phyloP scores from a whole-genome alignment of 1,140 invertebrate species.

The Myzus persicae region DNA sequence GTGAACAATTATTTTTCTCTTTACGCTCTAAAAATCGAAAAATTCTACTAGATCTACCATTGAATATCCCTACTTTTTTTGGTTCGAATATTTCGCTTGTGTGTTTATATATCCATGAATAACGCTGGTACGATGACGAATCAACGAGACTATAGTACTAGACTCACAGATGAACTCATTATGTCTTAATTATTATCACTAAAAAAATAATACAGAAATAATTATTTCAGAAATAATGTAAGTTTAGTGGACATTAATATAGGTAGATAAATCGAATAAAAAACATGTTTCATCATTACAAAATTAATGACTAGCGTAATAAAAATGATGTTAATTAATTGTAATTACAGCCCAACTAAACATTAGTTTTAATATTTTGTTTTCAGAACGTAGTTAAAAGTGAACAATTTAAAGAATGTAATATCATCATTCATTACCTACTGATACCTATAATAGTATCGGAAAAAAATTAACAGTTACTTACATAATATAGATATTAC shows the following conservation, averaged over 20 bases:
- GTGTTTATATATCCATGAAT: not conserved
- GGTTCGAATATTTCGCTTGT: not conserved
- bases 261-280: no score
- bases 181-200: conserved; percentile 3
- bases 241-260: not conserved
- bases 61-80: not conserved
- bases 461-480: not conserved
- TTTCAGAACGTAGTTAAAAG: not conserved
- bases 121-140: not conserved
- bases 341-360: not conserved
- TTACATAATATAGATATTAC: no score
- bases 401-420: not conserved
- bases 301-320: not conserved
- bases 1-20: conserved; percentile 13
- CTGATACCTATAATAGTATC: not conserved
- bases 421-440: not conserved
- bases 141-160: conserved; percentile 19
- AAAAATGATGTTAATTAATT: not conserved
- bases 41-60: not conserved
- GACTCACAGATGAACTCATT: not conserved
- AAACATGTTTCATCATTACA: not conserved
- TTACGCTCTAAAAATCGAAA: conserved; percentile 47
- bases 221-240: not conserved
- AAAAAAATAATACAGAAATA: not conserved
- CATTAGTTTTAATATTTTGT: conserved; percentile 2